Evolutionary conservation across 2,113 vertebrate species (phyloP), one percentile per base, ranked within the genome.

Genomic region (Platysternon megacephalum): DNA sequence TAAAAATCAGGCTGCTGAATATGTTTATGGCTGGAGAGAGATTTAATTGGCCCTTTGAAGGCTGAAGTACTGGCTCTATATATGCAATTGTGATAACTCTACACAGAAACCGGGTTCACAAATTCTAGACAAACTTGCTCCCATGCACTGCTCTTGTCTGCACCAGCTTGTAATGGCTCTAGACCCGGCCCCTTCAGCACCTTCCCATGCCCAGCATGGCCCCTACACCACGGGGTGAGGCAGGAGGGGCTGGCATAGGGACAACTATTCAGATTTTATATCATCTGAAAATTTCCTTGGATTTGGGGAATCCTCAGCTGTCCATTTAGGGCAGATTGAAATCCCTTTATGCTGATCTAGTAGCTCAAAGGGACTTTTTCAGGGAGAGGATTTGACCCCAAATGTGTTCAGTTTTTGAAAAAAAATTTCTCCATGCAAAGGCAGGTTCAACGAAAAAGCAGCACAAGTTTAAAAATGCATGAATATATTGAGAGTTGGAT

Each of bases 361-460:
- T 42, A 74, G 65, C 52, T 85, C 85, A 74, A 79, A 44, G 85
- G 87, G 55, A 86, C 6, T 84, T 76, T 39, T 17, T 19, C 39
- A 89, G 32, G 35, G 48, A 93, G 52, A 72, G 84, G 35, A 91
- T 86, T 85, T 26, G 82, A 82, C n/a, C 85, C 49, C 65, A 79
- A 49, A 89, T 93, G 92, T 86, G 56, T 46, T 35, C 9, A 74
- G 52, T 84, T 61, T 88, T 81, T 94, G 82, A 95, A 91, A n/a
- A n/a, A n/a, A n/a, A n/a, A n/a, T 95, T 89, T 89, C 68, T 83
- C 32, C 89, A 82, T 82, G 79, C 85, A 55, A 22, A 84, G 82
- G 88, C 24, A 4, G 72, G 35, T 49, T 79, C 84, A 68, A 17
- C 2, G 14, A 10, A 76, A 89, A 91, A 86, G 24, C 79, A 85